Evolutionary conservation across 92 coral and sea anemone genomes (phyloP).

Genomic region (Bergia puertoricense): DNA sequence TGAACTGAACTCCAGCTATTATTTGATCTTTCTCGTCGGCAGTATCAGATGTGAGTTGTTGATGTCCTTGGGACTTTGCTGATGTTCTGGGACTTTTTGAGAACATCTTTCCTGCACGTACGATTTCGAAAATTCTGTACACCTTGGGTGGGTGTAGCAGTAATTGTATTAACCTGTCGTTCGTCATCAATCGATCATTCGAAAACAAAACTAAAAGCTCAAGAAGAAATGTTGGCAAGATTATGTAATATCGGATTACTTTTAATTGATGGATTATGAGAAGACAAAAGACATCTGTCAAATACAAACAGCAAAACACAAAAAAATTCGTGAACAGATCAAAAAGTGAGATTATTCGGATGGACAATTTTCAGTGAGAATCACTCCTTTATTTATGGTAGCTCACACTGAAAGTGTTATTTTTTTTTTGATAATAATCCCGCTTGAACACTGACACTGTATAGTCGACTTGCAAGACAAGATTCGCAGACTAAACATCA

Average conservation of each 20-base stretch:
- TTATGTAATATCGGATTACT: slow-evolving; percentile 1
- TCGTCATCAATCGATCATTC: background rate
- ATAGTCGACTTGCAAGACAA: too few species aligned
- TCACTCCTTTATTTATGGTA: too few species aligned
- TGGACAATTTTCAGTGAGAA: too few species aligned
- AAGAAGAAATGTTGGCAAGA: background rate
- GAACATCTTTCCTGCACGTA: slow-evolving; percentile 46
- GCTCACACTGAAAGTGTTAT: too few species aligned
- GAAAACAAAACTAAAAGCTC: background rate
- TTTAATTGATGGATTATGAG: background rate
- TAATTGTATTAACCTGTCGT: background rate
- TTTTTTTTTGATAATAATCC: too few species aligned
- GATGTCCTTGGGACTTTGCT: slow-evolving; percentile 66
- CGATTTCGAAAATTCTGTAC: background rate
- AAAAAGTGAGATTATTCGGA: too few species aligned
- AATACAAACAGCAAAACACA: background rate
- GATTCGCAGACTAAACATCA: too few species aligned
- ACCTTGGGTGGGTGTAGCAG: background rate
- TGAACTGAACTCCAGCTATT: slow-evolving; percentile 77
- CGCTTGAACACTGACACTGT: too few species aligned
- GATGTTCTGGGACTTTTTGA: slow-evolving; percentile 68
- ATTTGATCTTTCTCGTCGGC: slow-evolving; percentile 89
- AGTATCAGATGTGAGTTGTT: slow-evolving; percentile 77
- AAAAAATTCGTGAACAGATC: too few species aligned
- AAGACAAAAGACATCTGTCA: slow-evolving; percentile 24